Base-by-base conservation (phyloP, 2,888 invertebrate genomes). In the Xestoiulus laeticollis region DNA sequence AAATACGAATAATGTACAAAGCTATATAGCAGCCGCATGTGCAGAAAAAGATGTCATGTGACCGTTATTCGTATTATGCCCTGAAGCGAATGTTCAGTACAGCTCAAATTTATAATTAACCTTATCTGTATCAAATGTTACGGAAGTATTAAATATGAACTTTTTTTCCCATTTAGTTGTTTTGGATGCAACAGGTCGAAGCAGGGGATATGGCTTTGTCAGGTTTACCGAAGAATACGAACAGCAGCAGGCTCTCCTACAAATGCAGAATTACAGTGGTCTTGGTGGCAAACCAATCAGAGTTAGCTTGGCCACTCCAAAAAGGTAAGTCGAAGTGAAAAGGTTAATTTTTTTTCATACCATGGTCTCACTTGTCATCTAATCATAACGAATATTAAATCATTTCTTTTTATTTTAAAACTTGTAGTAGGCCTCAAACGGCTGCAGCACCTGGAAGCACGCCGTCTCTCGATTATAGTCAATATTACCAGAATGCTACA, bases 181-280 rank as follows among this genome's bases (percentile, higher is more conserved):
- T 90, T 92, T 97, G 90, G 98, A 98, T 91, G 95, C 94, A 89
- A 95, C 96, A 89, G 98, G 98, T 3, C 96, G 96, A 91, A 98
- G 98, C 90, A 97, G 97, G 93, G 98, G 98, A 19, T 99, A 98
- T 92, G 99, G 98, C 6, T 98, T 99, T 92, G 97, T 99, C 14
- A 94, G 98, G 90, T 99, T 99, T 92, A 96, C 97, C 5, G 96
- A 96, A 90, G 98, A 98, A 92, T 96, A 97, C 88, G 97, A 97
- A 91, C 98, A 98, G 92, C 96, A 98, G 91, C 96, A 96, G 90
- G 98, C 98, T 89, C 93, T 98, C 87, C 95, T 96, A 87, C 96
- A 97, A 89, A 98, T 98, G 98, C 98, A 98, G 91, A 97, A 97
- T 1, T 97, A 95, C 91, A 94, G 95, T 87, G 97, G 97, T 0